Conservation (phyloP, 2,888 invertebrate species). For the Cerastis leucographa region DNA sequence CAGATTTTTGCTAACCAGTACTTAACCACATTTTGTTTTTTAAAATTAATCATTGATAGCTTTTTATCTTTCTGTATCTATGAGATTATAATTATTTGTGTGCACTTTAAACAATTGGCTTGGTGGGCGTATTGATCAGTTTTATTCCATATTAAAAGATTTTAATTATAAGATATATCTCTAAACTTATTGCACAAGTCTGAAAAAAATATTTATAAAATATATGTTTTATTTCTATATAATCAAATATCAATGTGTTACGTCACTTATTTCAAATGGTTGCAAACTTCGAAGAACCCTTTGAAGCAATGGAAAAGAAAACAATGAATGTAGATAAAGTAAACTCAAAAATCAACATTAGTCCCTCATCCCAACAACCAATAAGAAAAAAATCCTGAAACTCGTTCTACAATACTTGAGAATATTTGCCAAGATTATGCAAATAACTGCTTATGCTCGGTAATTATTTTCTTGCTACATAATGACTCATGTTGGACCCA, state of each 20-base stretch:
- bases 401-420: slow-evolving; percentile 9
- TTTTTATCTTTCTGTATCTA: slow-evolving; percentile 10
- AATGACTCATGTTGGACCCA: slow-evolving; percentile 59
- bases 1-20: slow-evolving; percentile 72
- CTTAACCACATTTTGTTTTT: slow-evolving; percentile 28
- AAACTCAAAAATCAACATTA: slow-evolving; percentile 22
- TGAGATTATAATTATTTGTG: not conserved
- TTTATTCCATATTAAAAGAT: not conserved
- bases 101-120: not conserved
- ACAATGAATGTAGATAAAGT: not conserved
- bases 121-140: not conserved
- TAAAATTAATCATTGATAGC: not conserved
- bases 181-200: not conserved
- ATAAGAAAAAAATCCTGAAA: not conserved
- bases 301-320: not conserved
- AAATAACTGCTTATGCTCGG: slow-evolving; percentile 60
- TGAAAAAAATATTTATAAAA: too few relatives aligned
- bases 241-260: not conserved
- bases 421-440: slow-evolving; percentile 52
- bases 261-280: not conserved
- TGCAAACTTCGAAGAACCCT: not conserved
- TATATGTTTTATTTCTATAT: not conserved
- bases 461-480: slow-evolving; percentile 59
- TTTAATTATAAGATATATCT: not conserved
- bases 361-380: not conserved